phyloP scores from a whole-genome alignment of 2,797 vertebrate genomes.

The Acridotheres tristis region DNA sequence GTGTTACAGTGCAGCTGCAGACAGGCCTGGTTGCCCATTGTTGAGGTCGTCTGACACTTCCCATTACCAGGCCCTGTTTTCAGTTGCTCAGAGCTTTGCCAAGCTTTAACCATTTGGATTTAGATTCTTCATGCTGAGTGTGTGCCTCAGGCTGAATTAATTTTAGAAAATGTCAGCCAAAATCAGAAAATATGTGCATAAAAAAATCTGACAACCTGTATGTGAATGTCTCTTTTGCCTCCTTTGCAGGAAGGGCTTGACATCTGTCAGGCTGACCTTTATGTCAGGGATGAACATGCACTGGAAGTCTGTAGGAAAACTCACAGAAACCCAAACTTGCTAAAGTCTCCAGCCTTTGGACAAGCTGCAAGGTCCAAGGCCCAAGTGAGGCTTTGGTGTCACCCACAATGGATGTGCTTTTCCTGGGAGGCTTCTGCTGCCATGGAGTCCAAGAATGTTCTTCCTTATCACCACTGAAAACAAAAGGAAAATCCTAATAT shows the following conservation, averaged over 20 bases:
- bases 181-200: conserved; percentile 33
- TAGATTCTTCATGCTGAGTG: conserved; percentile 46
- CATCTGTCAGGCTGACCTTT: conserved; percentile 29
- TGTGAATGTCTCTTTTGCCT: not conserved
- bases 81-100: conserved; percentile 45
- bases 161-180: conserved; percentile 49
- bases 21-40: not conserved
- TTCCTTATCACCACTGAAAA: not conserved
- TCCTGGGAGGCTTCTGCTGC: not conserved
- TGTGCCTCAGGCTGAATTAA: conserved; percentile 45
- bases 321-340: not conserved
- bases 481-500: not conserved
- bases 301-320: not conserved
- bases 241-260: not conserved
- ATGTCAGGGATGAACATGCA: not conserved
- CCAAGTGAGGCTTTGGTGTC: not conserved
- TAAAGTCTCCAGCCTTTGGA: not conserved
- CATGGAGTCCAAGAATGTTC: not conserved
- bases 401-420: not conserved
- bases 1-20: not conserved
- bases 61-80: conserved; percentile 58
- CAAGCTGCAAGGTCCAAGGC: not conserved
- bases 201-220: conserved; percentile 14
- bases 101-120: conserved; percentile 46
- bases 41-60: conserved; percentile 58